These are phyloP conservation scores for Centrocercus urophasianus DNA, from an alignment of 2,113 vertebrate species.

Conservation along the genomic window DNA sequence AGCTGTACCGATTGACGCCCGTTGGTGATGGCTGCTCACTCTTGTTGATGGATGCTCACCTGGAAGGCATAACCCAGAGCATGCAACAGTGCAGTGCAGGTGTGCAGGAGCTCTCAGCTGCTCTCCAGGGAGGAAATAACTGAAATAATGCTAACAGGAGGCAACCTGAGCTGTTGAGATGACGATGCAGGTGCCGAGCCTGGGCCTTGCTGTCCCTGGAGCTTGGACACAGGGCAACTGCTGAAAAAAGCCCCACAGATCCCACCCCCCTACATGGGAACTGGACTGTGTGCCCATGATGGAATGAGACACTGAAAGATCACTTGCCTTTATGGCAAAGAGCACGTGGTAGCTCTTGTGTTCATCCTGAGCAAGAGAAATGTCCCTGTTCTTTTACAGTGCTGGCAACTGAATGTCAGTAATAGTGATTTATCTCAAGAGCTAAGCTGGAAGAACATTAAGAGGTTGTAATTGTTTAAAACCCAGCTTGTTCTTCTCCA, in stretches of 20 bases:
- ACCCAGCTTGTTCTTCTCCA: neutral
- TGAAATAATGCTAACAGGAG: rapidly evolving
- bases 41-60: neutral
- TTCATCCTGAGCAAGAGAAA: neutral
- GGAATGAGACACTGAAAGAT: rapidly evolving
- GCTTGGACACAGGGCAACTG: rapidly evolving
- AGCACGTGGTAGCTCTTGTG: rapidly evolving
- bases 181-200: neutral
- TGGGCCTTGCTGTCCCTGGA: neutral
- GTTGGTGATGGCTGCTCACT: rapidly evolving
- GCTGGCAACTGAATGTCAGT: neutral
- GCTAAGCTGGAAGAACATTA: neutral
- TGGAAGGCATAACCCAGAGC: neutral
- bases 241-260: rapidly evolving
- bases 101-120: rapidly evolving
- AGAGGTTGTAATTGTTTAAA: neutral
- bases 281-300: neutral
- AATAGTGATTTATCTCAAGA: neutral
- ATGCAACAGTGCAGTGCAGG: neutral
- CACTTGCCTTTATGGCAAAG: rapidly evolving
- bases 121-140: neutral
- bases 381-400: neutral
- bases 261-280: neutral
- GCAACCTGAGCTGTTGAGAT: rapidly evolving
- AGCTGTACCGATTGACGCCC: rapidly evolving